These are phyloP conservation scores for Neosilurus mollespiculum DNA, from an alignment of 2,797 vertebrate species.

Conservation along the genomic window DNA sequence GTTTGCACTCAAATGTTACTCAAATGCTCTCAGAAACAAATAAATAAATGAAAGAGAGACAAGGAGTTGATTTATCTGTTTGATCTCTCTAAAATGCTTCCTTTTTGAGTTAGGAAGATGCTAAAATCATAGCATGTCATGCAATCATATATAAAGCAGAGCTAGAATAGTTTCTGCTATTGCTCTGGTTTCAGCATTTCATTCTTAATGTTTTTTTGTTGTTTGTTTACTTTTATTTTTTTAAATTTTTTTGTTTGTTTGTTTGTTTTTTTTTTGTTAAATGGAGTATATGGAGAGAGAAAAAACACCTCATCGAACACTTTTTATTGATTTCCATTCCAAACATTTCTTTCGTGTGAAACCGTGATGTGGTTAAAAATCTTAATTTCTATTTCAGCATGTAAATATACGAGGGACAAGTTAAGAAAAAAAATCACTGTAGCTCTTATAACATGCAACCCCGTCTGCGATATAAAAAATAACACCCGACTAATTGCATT, in stretches of 20 bases:
- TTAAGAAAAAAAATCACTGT: conserved; percentile 14
- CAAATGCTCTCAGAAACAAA: conserved; percentile 55
- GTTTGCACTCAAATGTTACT: conserved; percentile 41
- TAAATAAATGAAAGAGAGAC: conserved; percentile 52
- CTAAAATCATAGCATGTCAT: conserved; percentile 11
- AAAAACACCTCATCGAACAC: conserved; percentile 61
- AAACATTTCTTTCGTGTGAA: conserved; percentile 53
- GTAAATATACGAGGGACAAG: conserved; percentile 57
- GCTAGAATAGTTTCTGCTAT: neutral
- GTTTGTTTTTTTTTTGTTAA: conserved; percentile 14
- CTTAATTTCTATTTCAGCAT: conserved; percentile 65
- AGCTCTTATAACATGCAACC: conserved; percentile 20
- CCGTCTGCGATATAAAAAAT: conserved; percentile 11
- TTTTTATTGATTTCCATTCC: conserved; percentile 69
- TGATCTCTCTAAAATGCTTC: conserved; percentile 5
- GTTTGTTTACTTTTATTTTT: too few species aligned
- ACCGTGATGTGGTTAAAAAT: conserved; percentile 65
- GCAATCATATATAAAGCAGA: conserved; percentile 18
- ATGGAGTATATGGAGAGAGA: neutral
- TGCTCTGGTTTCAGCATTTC: conserved; percentile 8
- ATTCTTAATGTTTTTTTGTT: neutral
- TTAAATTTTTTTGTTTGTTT: neutral
- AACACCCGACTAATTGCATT: neutral
- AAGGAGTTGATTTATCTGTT: conserved; percentile 11
- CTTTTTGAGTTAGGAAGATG: conserved; percentile 21